These are phyloP conservation scores for Gymnocephalus cernua DNA, from an alignment of 2,113 vertebrate genomes.

Conservation along the genomic window DNA sequence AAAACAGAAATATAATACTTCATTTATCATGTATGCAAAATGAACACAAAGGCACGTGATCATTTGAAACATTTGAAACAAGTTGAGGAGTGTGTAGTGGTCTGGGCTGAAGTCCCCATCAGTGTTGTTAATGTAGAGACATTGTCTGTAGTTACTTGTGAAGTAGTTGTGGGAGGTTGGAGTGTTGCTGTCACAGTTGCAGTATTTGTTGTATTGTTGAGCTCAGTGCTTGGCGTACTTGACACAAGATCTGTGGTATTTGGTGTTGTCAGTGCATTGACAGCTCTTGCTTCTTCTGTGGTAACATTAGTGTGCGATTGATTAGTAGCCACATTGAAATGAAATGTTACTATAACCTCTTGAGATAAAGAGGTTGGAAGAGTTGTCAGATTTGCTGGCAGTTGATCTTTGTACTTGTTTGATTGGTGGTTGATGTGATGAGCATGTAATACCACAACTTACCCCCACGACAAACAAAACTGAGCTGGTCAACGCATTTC, in stretches of 20 bases:
- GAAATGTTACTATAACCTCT: background rate
- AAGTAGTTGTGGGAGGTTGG: background rate
- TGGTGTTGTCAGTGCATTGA: background rate
- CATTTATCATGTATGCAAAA: background rate
- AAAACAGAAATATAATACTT: background rate
- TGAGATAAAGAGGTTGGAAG: background rate
- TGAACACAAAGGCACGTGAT: background rate
- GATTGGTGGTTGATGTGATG: conserved; percentile 21
- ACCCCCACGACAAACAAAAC: conserved; percentile 72
- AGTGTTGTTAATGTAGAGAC: conserved; percentile 13
- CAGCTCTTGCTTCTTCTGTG: conserved; percentile 9
- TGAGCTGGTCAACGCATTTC: conserved; percentile 1
- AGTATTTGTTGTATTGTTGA: conserved; percentile 18
- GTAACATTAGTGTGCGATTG: background rate
- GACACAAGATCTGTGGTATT: conserved; percentile 16
- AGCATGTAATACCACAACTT: conserved; percentile 31
- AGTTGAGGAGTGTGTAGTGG: conserved; percentile 7
- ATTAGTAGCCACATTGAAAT: conserved; percentile 12
- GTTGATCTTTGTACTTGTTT: conserved; percentile 19
- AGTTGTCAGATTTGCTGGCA: conserved; percentile 5
- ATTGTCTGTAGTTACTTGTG: conserved; percentile 15
- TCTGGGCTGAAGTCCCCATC: background rate
- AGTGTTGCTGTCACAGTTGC: conserved; percentile 13
- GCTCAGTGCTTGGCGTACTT: background rate
- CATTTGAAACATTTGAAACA: conserved; percentile 8